Conservation (phyloP, 2,797 vertebrate genomes). For the Eurystomus glaucurus region DNA sequence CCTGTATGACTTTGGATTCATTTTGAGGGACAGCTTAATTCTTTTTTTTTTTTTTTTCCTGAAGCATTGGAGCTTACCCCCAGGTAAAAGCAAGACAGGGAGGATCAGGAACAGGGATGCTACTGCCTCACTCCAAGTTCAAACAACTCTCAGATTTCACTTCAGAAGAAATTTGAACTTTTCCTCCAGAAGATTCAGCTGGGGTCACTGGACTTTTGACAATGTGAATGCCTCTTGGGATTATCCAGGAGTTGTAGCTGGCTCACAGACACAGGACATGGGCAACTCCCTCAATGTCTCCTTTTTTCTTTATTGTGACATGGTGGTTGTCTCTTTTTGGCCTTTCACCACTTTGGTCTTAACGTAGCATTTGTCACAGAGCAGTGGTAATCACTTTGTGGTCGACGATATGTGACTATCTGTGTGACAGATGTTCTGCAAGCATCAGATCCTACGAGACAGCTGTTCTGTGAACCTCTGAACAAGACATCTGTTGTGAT, state of each 20-base stretch:
- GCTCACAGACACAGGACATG: not conserved
- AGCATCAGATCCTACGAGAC: slow-evolving; percentile 8
- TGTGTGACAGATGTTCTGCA: not conserved
- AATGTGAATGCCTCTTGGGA: not conserved
- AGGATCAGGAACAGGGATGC: not conserved
- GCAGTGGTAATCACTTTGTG: not conserved
- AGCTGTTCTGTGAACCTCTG: not conserved
- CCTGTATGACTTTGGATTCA: not conserved
- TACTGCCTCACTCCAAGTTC: not conserved
- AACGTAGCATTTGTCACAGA: not conserved
- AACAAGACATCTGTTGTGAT: slow-evolving; percentile 11
- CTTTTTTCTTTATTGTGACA: not conserved
- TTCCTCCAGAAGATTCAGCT: not conserved
- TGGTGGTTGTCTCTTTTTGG: not conserved
- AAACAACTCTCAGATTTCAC: not conserved
- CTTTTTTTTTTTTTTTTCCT: not conserved
- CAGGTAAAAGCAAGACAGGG: not conserved
- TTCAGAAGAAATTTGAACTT: not conserved
- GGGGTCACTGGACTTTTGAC: not conserved
- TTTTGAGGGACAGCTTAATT: not conserved
- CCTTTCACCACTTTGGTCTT: not conserved
- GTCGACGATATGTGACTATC: not conserved
- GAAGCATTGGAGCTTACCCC: not conserved
- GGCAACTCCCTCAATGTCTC: not conserved
- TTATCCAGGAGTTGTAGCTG: not conserved